A percentile compares a stretch with the other conserved stretches of the same genome.
These are phyloP conservation scores for Clupea harengus DNA, from an alignment of 2,113 vertebrate genomes.

Conservation along the genomic window DNA sequence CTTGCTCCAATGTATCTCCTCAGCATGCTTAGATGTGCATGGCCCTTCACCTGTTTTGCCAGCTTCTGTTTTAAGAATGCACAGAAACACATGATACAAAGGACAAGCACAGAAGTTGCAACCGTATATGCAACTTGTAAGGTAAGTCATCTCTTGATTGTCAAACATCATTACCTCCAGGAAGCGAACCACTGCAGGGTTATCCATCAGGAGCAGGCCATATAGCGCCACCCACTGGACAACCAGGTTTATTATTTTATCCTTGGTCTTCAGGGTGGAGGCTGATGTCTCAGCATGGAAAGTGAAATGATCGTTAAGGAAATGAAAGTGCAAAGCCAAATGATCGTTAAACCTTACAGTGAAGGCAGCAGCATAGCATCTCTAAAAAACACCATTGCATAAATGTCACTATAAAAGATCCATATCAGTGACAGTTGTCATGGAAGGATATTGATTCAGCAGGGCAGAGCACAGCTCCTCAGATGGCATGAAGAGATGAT, in stretches of 20 bases:
- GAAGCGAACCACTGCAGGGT: constrained; percentile 75
- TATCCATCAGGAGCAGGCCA: constrained; percentile 77
- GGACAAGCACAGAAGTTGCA: too few relatives aligned
- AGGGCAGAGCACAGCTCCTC: constrained; percentile 82
- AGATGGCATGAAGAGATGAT: constrained; percentile 90
- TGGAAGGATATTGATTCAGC: constrained; percentile 88
- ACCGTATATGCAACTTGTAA: neutral
- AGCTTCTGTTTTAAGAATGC: constrained; percentile 69
- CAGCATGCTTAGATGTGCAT: constrained; percentile 74
- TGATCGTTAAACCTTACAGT: too few relatives aligned
- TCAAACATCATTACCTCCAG: constrained; percentile 76
- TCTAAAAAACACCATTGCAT: neutral
- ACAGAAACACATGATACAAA: neutral
- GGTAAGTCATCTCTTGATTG: too few relatives aligned
- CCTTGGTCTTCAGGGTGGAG: constrained; percentile 80
- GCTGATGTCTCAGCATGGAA: constrained; percentile 79
- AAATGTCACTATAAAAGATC: neutral
- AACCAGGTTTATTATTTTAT: constrained; percentile 85
- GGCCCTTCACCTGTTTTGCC: constrained; percentile 75
- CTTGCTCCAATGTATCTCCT: constrained; percentile 81
- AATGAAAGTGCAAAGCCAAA: too few relatives aligned
- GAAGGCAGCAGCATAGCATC: neutral
- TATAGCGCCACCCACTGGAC: constrained; percentile 87
- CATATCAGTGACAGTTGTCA: neutral
- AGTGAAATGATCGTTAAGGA: constrained; percentile 79